phyloP scores from a whole-genome alignment of 2,113 vertebrate genomes.

The Etia nguti region DNA sequence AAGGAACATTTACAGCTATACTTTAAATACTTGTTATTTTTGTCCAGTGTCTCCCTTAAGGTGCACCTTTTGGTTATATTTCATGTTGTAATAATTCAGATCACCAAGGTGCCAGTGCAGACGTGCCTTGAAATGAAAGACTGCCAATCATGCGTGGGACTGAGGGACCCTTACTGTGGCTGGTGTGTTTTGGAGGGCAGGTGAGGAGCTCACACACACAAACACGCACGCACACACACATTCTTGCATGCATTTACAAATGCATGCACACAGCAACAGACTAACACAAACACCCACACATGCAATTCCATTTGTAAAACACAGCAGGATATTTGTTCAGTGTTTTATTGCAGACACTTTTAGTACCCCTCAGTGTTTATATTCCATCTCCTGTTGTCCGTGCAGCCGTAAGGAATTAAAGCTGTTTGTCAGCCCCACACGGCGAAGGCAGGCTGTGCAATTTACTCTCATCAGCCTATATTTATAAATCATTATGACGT shows the following conservation, averaged over 20 bases:
- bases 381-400: constrained; percentile 48
- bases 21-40: constrained; percentile 1
- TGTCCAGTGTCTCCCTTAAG: background rate
- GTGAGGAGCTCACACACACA: constrained; percentile 48
- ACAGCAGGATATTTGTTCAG: constrained; percentile 43
- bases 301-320: constrained; percentile 38
- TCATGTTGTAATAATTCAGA: constrained; percentile 58
- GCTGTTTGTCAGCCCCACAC: constrained; percentile 55
- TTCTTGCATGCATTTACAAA: background rate
- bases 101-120: constrained; percentile 77
- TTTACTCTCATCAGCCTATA: constrained; percentile 58
- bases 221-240: background rate
- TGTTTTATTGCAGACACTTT: constrained; percentile 54
- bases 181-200: constrained; percentile 89
- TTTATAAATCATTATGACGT: constrained; percentile 24
- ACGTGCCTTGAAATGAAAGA: constrained; percentile 73
- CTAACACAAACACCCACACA: constrained; percentile 26
- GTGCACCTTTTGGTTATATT: constrained; percentile 24
- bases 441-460: constrained; percentile 40
- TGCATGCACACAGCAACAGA: background rate
- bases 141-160: constrained; percentile 79
- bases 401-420: constrained; percentile 60
- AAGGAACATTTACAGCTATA: background rate
- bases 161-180: constrained; percentile 84
- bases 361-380: constrained; percentile 47